Evolutionary conservation across 2,113 vertebrate species (phyloP).

Genomic region (Lampris megalopsis): DNA sequence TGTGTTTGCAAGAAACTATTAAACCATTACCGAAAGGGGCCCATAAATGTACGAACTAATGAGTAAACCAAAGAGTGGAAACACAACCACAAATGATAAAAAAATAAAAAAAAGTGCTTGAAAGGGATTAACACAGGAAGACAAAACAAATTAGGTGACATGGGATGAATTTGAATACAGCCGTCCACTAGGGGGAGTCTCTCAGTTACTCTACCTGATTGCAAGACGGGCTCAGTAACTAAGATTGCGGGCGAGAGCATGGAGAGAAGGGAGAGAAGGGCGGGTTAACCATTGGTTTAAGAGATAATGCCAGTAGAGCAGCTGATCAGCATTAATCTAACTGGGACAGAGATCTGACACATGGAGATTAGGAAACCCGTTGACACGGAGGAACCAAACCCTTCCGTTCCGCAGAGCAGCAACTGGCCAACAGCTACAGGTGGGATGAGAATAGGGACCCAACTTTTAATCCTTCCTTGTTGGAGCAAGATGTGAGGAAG

Average conservation of each 20-base stretch:
- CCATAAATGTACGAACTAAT: constrained; percentile 42
- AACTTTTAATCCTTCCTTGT: neutral
- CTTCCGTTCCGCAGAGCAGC: neutral
- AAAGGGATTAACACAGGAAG: neutral
- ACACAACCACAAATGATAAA: constrained; percentile 48
- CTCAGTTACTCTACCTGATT: constrained; percentile 95
- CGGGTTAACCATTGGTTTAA: constrained; percentile 68
- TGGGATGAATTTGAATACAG: constrained; percentile 35
- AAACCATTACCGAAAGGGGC: constrained; percentile 56
- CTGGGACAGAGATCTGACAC: constrained; percentile 36
- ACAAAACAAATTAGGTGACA: constrained; percentile 14
- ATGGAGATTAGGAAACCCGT: constrained; percentile 48
- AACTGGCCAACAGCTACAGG: neutral
- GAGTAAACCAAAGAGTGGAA: constrained; percentile 26
- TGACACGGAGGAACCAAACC: constrained; percentile 19
- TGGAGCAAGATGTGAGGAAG: neutral
- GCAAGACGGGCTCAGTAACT: constrained; percentile 98
- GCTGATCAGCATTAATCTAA: constrained; percentile 58
- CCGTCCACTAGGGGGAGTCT: constrained; percentile 39
- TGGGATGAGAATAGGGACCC: neutral
- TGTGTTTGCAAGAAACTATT: neutral
- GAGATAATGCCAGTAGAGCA: constrained; percentile 72
- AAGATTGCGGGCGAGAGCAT: constrained; percentile 83
- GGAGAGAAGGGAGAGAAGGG: constrained; percentile 68
- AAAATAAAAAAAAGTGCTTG: neutral